Conservation (phyloP, 2,888 invertebrate species). For the Trichopoda pennipes region DNA sequence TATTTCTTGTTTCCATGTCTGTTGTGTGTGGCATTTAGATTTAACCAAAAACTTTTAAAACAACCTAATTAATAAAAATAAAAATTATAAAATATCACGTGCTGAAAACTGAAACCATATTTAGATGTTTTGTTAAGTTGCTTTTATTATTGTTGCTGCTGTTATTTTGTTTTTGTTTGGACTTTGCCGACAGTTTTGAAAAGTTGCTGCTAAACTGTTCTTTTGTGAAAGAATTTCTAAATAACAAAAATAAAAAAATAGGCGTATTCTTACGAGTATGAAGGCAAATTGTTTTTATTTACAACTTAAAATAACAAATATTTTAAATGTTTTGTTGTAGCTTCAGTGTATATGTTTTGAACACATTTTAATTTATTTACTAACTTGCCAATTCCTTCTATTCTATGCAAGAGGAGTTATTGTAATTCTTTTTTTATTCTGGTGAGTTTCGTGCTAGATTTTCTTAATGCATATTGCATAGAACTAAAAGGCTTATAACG, state of each 20-base stretch:
- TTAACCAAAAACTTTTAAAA: conserved; percentile 74
- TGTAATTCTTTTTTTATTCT: conserved; percentile 31
- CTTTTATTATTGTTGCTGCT: conserved; percentile 6
- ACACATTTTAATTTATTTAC: conserved; percentile 66
- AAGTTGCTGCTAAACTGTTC: conserved; percentile 47
- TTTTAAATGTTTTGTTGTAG: conserved; percentile 42
- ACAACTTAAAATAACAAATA: conserved; percentile 52
- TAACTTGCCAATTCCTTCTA: conserved; percentile 52
- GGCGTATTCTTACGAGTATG: conserved; percentile 53
- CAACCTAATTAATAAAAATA: conserved; percentile 78
- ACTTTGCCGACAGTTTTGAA: conserved; percentile 42
- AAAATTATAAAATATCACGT: conserved; percentile 73
- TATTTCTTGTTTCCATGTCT: neutral
- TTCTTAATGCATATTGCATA: conserved; percentile 45
- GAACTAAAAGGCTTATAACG: conserved; percentile 5
- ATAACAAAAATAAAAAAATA: conserved; percentile 39
- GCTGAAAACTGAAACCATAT: conserved; percentile 69
- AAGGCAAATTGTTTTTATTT: conserved; percentile 45
- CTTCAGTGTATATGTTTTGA: conserved; percentile 34
- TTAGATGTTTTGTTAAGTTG: conserved; percentile 54
- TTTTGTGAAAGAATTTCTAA: conserved; percentile 57
- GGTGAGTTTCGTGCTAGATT: conserved; percentile 56
- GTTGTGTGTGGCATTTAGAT: conserved; percentile 62
- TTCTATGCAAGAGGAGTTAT: conserved; percentile 12
- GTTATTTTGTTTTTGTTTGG: conserved; percentile 45